A percentile compares a stretch with the other conserved stretches of the same genome.
Conservation (phyloP, 2,797 vertebrate genomes). For the Arvicola amphibius region DNA sequence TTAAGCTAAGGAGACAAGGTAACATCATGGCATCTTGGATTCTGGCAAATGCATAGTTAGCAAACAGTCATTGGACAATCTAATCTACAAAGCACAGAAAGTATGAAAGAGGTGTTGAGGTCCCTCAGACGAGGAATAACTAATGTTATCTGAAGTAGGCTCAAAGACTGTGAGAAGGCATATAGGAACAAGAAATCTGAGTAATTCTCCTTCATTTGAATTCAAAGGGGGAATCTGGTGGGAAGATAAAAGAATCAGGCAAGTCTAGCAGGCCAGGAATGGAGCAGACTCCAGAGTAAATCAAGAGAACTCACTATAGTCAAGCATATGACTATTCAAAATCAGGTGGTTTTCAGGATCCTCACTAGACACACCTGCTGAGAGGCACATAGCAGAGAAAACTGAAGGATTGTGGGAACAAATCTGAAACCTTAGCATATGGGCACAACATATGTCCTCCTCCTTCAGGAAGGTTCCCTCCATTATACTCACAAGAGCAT, state of each 20-base stretch:
- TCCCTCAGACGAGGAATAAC: neutral
- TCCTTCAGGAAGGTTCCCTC: neutral
- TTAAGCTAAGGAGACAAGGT: neutral
- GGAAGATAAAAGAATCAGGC: neutral
- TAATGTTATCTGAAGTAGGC: neutral
- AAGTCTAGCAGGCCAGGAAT: neutral
- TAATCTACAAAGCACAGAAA: neutral
- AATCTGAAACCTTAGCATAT: neutral
- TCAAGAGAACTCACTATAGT: neutral
- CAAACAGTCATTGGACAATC: neutral
- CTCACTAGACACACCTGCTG: neutral
- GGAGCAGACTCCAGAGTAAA: neutral
- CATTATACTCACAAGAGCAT: neutral
- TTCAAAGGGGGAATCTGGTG: neutral
- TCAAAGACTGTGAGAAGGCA: neutral
- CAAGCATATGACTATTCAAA: neutral
- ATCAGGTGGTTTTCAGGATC: neutral
- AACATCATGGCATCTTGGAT: neutral
- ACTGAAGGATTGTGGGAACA: neutral
- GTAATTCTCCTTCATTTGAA: neutral
- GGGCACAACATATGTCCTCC: neutral
- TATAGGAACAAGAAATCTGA: neutral
- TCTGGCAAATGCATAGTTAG: conserved; percentile 3
- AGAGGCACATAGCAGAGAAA: neutral
- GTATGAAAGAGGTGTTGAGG: neutral